Percentiles rank a stretch among this genome's conserved stretches.
phyloP scores from a whole-genome alignment of 2,888 invertebrate genomes.

The Meiosimyza platycephala region DNA sequence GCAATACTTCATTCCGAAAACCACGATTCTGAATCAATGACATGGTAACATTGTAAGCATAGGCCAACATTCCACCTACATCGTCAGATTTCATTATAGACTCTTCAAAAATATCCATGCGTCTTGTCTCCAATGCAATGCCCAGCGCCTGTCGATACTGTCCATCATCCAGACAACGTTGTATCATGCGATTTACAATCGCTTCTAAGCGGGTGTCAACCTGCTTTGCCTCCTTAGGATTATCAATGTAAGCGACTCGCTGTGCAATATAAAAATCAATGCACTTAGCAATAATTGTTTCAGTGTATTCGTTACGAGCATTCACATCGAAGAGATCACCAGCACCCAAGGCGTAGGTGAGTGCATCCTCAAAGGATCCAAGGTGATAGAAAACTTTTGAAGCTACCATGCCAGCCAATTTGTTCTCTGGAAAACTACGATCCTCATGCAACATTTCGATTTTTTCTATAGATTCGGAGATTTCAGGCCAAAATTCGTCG shows the following conservation, averaged over 20 bases:
- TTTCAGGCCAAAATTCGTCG: slow-evolving; percentile 99
- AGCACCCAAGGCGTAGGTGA: slow-evolving; percentile 97
- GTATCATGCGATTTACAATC: slow-evolving; percentile 97
- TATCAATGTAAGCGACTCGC: slow-evolving; percentile 79
- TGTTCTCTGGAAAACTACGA: slow-evolving; percentile 85
- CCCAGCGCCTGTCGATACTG: slow-evolving; percentile 97
- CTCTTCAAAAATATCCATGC: slow-evolving; percentile 96
- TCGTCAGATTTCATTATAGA: slow-evolving; percentile 94
- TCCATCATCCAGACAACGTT: slow-evolving; percentile 92
- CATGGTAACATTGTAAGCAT: slow-evolving; percentile 97
- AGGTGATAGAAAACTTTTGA: slow-evolving; percentile 99
- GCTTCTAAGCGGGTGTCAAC: slow-evolving; percentile 88
- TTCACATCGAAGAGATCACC: slow-evolving; percentile 96
- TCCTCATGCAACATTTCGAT: slow-evolving; percentile 98
- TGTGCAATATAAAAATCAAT: slow-evolving; percentile 96
- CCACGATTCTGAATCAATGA: slow-evolving; percentile 94
- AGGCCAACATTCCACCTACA: slow-evolving; percentile 88
- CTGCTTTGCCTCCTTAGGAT: slow-evolving; percentile 73
- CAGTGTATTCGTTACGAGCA: slow-evolving; percentile 93
- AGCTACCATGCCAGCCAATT: slow-evolving; percentile 95
- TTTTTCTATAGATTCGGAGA: slow-evolving; percentile 96
- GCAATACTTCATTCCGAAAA: slow-evolving; percentile 90
- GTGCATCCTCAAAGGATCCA: slow-evolving; percentile 95
- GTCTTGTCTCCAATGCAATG: slow-evolving; percentile 92
- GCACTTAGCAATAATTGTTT: slow-evolving; percentile 96